Conservation (phyloP, 2,113 vertebrate species). For the Lota lota region DNA sequence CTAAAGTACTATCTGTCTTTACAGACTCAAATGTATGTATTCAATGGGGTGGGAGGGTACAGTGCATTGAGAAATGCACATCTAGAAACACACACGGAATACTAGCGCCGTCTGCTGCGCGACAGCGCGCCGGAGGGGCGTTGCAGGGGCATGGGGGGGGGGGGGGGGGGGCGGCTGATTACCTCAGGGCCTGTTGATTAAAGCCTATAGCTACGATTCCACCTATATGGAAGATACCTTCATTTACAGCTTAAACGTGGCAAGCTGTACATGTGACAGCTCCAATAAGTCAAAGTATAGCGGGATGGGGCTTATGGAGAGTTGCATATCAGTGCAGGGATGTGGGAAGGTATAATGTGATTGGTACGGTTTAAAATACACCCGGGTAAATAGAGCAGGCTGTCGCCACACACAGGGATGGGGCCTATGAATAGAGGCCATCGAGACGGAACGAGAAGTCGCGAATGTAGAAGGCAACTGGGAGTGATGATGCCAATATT, state of each 20-base stretch:
- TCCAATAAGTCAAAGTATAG: slow-evolving; percentile 3
- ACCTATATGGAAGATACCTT: slow-evolving; percentile 23
- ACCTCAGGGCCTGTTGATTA: slow-evolving; percentile 49
- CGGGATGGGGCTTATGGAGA: slow-evolving; percentile 30
- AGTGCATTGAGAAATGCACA: too few relatives aligned
- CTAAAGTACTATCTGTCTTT: slow-evolving; percentile 1
- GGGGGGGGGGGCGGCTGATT: slow-evolving; percentile 30
- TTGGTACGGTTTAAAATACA: slow-evolving; percentile 45
- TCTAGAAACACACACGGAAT: too few relatives aligned
- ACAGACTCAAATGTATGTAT: too few relatives aligned
- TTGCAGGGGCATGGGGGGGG: background rate
- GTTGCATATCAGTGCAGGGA: slow-evolving; percentile 40
- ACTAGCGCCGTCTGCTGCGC: too few relatives aligned
- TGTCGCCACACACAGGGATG: background rate
- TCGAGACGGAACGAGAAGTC: too few relatives aligned
- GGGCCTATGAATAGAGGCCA: too few relatives aligned
- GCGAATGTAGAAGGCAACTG: too few relatives aligned
- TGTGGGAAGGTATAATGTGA: slow-evolving; percentile 54
- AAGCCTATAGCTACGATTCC: slow-evolving; percentile 41
- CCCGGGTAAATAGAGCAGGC: background rate
- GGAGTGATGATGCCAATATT: too few relatives aligned
- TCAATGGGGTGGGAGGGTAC: too few relatives aligned
- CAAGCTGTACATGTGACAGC: background rate
- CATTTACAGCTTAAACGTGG: slow-evolving; percentile 19
- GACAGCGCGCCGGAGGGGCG: too few relatives aligned